Conservation (phyloP, 2,797 vertebrate genomes). For the Lophotriccus pileatus region DNA sequence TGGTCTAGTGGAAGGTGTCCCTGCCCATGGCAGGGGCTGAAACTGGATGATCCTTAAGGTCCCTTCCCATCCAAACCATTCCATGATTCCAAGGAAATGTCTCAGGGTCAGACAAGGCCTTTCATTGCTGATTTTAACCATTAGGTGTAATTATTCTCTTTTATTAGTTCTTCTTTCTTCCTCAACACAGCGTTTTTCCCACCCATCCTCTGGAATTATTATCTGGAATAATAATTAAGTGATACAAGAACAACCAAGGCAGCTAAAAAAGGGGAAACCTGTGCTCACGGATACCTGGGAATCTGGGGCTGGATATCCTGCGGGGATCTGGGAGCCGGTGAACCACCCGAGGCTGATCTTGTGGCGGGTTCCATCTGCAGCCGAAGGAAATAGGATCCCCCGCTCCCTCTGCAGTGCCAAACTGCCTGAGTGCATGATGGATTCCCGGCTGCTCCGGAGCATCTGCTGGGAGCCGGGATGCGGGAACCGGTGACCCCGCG, state of each 20-base stretch:
- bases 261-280: not conserved
- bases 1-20: not conserved
- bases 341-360: not conserved
- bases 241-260: not conserved
- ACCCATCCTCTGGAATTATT: not conserved
- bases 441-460: not conserved
- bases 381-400: conserved; percentile 16
- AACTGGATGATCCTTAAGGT: not conserved
- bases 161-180: not conserved
- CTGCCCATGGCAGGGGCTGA: not conserved
- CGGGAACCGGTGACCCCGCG: not conserved
- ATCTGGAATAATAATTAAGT: not conserved
- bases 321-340: not conserved
- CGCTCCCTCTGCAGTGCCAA: not conserved
- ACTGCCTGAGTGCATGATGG: not conserved
- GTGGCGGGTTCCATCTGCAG: not conserved
- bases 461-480: not conserved
- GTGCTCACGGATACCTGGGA: rapidly evolving
- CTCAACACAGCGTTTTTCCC: not conserved
- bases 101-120: not conserved
- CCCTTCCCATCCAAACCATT: not conserved
- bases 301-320: not conserved
- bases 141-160: not conserved
- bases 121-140: not conserved
- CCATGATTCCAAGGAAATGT: not conserved